Evolutionary conservation across 53 echinoderm and acorn worm genomes (phyloP), one percentile per base, ranked within the genome.

Genomic region (Holothuria scabra): DNA sequence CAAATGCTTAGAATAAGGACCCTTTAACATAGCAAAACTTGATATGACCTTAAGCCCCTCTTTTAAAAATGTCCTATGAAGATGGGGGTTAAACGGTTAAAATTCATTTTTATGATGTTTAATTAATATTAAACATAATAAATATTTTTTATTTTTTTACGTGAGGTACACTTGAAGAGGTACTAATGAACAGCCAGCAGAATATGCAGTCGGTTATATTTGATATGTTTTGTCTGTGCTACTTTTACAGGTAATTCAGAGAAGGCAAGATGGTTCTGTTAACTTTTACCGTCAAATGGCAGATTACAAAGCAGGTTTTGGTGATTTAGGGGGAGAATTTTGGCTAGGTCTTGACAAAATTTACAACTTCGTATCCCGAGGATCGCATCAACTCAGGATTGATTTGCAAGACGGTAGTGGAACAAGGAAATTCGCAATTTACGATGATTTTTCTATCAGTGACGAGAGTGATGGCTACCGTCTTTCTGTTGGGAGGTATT

Each of bases 341-440:
- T 76, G 76, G 76, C 25, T 76, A 46, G 76, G 76, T 1, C 56
- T 76, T n/a, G 76, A 76, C 25, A 76, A 76, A 12, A 76, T 76
- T 19, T 76, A 76, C 56, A 56, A 22, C 55, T 24, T 76, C 10
- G 52, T 56, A 18, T 76, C 76, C 25, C 28, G 8, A 26, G 56
- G 29, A 0, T 14, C 28, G 2, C 29, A 55, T 12, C 55, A 76
- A 29, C 56, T 52, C 46, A 22, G 56, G 26, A 76, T 74, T 46
- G 74, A 74, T 46, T 46, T 74, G 74, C 35, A 23, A 32, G 38
- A 34, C 10, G 32, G 16, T 1, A 12, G 2, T 4, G 44, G 46
- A 20, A 12, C 46, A 24, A 34, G 74, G 20, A 74, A 74, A 26
- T 46, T 48, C 11, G 56, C 76, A 20, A 76, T 52, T 24, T 76